Conservation (phyloP, 1,140 invertebrate genomes). For the Drosophila kikkawai region DNA sequence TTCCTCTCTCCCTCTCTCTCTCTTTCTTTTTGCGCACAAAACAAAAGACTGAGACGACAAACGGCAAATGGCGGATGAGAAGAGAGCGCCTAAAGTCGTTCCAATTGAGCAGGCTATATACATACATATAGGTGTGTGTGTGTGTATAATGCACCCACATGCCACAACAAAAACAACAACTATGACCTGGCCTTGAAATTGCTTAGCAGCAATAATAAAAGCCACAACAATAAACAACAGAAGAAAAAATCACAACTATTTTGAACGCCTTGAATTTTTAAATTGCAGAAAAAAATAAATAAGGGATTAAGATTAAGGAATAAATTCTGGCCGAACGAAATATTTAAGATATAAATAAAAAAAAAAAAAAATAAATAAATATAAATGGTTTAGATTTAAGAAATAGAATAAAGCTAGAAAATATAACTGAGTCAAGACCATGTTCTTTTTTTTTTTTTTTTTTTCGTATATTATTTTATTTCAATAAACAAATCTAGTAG, state of each 20-base stretch:
- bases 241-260: conserved; percentile 17
- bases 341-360: background rate
- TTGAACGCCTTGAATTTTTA: conserved; percentile 32
- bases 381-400: too few species aligned
- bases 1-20: background rate
- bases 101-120: conserved; percentile 45
- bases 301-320: background rate
- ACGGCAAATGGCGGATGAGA: conserved; percentile 47
- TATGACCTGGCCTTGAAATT: conserved; percentile 49
- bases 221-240: background rate
- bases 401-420: background rate
- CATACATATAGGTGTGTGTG: background rate
- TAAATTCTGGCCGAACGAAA: background rate
- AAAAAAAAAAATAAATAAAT: background rate
- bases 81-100: conserved; percentile 35
- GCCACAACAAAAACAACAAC: conserved; percentile 28
- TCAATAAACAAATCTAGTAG: background rate
- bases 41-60: conserved; percentile 77
- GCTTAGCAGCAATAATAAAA: conserved; percentile 34
- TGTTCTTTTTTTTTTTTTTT: too few species aligned
- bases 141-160: conserved; percentile 50
- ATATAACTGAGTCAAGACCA: background rate
- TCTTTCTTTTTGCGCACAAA: conserved; percentile 14
- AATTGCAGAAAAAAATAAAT: background rate
- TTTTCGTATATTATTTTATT: background rate